phyloP scores from a whole-genome alignment of 1,140 invertebrate genomes.

The Helicorthomorpha holstii region DNA sequence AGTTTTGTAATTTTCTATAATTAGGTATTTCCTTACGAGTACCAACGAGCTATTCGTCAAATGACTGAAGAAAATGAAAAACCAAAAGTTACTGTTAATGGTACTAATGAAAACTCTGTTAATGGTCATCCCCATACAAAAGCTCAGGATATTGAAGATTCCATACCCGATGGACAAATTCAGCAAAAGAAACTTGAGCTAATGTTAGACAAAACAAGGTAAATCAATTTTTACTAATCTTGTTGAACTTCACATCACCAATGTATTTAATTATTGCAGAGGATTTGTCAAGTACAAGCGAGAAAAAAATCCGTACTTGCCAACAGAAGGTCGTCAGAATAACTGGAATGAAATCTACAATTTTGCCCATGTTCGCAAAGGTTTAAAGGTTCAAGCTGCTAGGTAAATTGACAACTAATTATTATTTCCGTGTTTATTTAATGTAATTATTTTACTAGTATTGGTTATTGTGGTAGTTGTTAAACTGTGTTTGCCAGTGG shows the following conservation, averaged over 20 bases:
- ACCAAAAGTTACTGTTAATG: slow-evolving; percentile 18
- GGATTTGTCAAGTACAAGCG: slow-evolving; percentile 94
- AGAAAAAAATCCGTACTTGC: slow-evolving; percentile 65
- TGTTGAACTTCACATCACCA: background rate
- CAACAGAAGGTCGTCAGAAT: slow-evolving; percentile 59
- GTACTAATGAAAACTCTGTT: slow-evolving; percentile 20
- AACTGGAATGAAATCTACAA: slow-evolving; percentile 98
- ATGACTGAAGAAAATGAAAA: slow-evolving; percentile 33
- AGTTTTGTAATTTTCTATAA: background rate
- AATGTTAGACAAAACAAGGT: slow-evolving; percentile 74
- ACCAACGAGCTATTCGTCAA: slow-evolving; percentile 72
- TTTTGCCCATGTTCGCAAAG: slow-evolving; percentile 64
- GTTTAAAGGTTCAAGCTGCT: slow-evolving; percentile 77
- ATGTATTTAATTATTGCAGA: slow-evolving; percentile 24
- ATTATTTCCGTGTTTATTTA: too few species aligned
- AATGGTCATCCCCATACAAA: slow-evolving; percentile 8
- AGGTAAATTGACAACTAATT: too few species aligned
- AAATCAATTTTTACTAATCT: slow-evolving; percentile 8
- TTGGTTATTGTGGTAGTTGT: too few species aligned
- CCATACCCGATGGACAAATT: slow-evolving; percentile 50
- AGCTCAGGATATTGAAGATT: slow-evolving; percentile 64
- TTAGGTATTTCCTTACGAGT: slow-evolving; percentile 86
- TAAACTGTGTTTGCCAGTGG: too few species aligned
- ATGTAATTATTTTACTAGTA: too few species aligned
- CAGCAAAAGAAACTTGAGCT: slow-evolving; percentile 62